Base-by-base conservation (phyloP, 2,113 vertebrate species). In the Trochalopteron elliotii region DNA sequence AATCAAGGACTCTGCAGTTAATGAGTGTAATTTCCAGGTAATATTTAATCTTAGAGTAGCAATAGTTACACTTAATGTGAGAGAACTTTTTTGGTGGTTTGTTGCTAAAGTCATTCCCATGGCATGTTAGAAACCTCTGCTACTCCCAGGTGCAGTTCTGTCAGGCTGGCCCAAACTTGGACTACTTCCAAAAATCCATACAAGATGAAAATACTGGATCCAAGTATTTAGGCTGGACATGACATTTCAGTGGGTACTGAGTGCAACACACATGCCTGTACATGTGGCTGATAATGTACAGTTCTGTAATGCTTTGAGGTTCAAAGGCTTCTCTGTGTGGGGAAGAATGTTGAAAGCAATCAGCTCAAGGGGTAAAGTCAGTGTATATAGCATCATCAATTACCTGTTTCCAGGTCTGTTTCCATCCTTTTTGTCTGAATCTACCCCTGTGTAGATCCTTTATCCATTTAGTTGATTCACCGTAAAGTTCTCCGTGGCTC, bases 1-100 rank as follows among this genome's bases (percentile, higher is more conserved):
- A 98, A 98, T 98, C 93, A 97, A 98, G 97, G 96, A 77, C 82
- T 93, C 79, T 94, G 86, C 90, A 90, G 88, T 97, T 98, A 98
- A 98, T 98, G 97, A 98, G 86, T 85, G 96, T 98, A 95, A 92
- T 91, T 93, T 94, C 93, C 88, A 93, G 90, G 96, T 96, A 89
- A 95, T 96, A 90, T 93, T 97, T 96, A 96, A 95, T 95, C 83
- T 88, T 78, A 27, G 84, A 80, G 33, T 89, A 88, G 88, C 71
- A 93, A 92, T 88, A 94, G 90, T 94, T 95, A 91, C 82, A 90
- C 59, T 95, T 96, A 65, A 88, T 90, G 64, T 13, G 35, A 69
- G 87, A 67, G 22, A 76, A 92, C 47, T 39, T 68, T 47, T 75
- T 83, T 44, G 74, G 45, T 1, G 30, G 56, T 70, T 85, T 68